Evolutionary conservation across 2,797 vertebrate species (phyloP).

Genomic region (Typhlichthys eigenmanni): DNA sequence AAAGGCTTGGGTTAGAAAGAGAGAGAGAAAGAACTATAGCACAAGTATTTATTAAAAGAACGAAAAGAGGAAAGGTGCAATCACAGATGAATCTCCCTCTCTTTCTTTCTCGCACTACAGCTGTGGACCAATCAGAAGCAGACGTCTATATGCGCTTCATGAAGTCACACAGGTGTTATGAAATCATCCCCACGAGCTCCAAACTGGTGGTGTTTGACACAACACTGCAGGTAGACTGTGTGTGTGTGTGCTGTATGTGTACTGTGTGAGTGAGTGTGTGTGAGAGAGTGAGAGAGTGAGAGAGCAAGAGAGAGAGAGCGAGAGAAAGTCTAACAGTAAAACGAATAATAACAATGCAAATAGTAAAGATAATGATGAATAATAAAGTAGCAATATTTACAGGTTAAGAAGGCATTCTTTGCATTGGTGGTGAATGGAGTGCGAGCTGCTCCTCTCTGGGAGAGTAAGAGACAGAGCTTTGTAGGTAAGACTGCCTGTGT

Average conservation of each 20-base stretch:
- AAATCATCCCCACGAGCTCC: slow-evolving; percentile 95
- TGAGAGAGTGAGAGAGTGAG: neutral
- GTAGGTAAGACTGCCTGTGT: slow-evolving; percentile 80
- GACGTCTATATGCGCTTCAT: slow-evolving; percentile 97
- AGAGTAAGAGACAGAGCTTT: slow-evolving; percentile 95
- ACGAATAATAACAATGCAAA: neutral
- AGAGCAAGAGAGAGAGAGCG: neutral
- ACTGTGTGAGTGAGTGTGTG: neutral
- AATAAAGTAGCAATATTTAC: slow-evolving; percentile 4
- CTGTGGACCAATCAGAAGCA: slow-evolving; percentile 88
- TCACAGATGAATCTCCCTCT: neutral
- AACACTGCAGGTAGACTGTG: slow-evolving; percentile 62
- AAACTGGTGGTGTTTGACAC: slow-evolving; percentile 97
- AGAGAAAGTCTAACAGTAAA: no score
- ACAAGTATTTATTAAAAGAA: neutral
- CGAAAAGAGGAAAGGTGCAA: no score
- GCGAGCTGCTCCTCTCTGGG: slow-evolving; percentile 93
- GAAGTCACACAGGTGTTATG: slow-evolving; percentile 96
- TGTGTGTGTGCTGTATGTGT: neutral
- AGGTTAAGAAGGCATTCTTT: slow-evolving; percentile 98
- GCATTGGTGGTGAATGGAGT: slow-evolving; percentile 95
- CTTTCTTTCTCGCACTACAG: slow-evolving; percentile 54
- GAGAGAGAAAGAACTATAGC: neutral
- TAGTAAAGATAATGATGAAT: neutral
- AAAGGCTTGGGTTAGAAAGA: neutral